Evolutionary conservation across 2,113 vertebrate species (phyloP), one percentile per base, ranked within the genome.

Genomic region (Meriones unguiculatus): DNA sequence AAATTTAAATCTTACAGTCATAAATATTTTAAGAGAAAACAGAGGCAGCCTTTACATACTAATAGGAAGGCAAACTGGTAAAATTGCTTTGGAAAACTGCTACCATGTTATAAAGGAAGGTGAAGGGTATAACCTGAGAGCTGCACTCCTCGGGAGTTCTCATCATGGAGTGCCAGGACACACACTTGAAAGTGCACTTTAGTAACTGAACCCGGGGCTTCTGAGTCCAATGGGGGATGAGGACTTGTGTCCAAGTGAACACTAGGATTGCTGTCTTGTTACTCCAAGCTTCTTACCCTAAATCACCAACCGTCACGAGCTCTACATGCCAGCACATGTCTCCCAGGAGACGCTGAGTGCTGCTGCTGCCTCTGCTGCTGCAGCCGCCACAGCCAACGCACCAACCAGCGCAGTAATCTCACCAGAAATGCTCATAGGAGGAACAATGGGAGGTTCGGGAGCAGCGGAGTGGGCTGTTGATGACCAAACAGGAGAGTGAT

Each of bases 101-200:
- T 78, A 75, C 46, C 9, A 62, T 87, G 69, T 11, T 78, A 94
- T 35, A 24, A 77, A 91, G 70, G 77, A 46, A 77, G 65, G 17
- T 88, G 87, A 65, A 82, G 64, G 78, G 20, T 62, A 90, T 80
- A 70, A 75, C 32, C 20, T 24, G 91, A n/a, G 72, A 96, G 70
- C 72, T 78, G 69, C 5, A 70, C 2, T 50, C 46, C 35, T 17
- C 46, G 73, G 70, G 70, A 78, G 78, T 38, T 86, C 38, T 65
- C 93, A 24, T 73, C 70, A 11, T 18, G 52, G 11, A 62, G 28
- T 72, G 57, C 7, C 54, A 65, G 17, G 2, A 94, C 46, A 87
- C 17, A 62, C 67, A 14, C 38, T 73, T 57, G 28, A n/a, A 73
- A 73, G 67, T 30, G 52, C 2, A 54, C 84, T 41, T 94, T 78